Conservation (phyloP, 2,797 vertebrate genomes). For the Cyclopterus lumpus region DNA sequence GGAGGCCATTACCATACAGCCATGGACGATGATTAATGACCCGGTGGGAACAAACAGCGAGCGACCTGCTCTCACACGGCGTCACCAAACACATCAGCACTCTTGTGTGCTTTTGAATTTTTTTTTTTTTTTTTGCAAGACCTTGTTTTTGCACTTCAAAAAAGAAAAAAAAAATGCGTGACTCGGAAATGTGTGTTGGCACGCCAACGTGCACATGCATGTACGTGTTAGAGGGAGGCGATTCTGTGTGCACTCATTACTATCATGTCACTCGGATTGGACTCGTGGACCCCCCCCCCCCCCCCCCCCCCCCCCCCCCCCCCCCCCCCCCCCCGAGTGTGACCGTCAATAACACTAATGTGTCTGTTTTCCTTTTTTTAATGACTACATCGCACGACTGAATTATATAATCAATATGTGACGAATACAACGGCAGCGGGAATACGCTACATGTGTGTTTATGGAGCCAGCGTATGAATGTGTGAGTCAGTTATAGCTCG, state of each 20-base stretch:
- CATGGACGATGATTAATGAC: conserved; percentile 83
- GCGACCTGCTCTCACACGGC: conserved; percentile 55
- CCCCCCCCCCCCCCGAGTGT: conserved; percentile 12
- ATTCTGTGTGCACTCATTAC: conserved; percentile 26
- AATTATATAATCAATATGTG: conserved; percentile 54
- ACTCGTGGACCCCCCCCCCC: too few species aligned
- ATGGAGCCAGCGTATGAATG: background rate
- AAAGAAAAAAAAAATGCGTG: conserved; percentile 10
- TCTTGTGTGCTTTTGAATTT: conserved; percentile 9
- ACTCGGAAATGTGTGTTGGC: background rate
- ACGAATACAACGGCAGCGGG: conserved; percentile 16
- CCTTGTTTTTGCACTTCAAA: conserved; percentile 45
- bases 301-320: too few species aligned
- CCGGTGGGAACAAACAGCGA: conserved; percentile 70
- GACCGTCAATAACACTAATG: conserved; percentile 64
- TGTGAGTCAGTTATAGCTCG: background rate
- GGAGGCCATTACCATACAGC: conserved; percentile 79
- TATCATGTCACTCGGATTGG: conserved; percentile 35
- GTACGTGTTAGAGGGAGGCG: conserved; percentile 5
- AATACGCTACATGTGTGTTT: conserved; percentile 7
- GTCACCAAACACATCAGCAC: conserved; percentile 47
- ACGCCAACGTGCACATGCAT: background rate
- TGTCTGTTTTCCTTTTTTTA: conserved; percentile 54
- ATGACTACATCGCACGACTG: conserved; percentile 44
- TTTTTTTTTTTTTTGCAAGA: conserved; percentile 3